Evolutionary conservation across 2,888 invertebrate species (phyloP).

Genomic region (Hypselothyrea guttata): DNA sequence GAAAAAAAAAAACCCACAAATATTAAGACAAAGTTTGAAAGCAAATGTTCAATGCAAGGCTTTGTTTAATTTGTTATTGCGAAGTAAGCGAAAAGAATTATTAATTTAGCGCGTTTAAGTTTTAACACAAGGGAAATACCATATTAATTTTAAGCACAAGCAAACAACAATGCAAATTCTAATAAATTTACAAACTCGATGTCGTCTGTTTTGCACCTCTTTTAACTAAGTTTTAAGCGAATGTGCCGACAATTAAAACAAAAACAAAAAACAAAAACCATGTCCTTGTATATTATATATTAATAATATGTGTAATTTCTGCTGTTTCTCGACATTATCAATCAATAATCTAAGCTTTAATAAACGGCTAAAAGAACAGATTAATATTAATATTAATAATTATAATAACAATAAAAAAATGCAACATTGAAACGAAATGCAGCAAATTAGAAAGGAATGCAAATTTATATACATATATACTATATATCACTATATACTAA

Average conservation of each 20-base stretch:
- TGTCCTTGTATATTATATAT: constrained; percentile 52
- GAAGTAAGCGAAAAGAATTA: constrained; percentile 9
- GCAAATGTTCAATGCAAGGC: too few relatives aligned
- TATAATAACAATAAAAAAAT: constrained; percentile 26
- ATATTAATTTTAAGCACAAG: constrained; percentile 42
- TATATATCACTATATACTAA: background rate
- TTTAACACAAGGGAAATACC: constrained; percentile 73
- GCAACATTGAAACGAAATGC: constrained; percentile 21
- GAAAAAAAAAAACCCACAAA: constrained; percentile 8
- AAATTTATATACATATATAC: constrained; percentile 17
- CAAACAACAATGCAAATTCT: constrained; percentile 44
- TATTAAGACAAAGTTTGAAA: constrained; percentile 1
- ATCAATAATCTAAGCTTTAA: too few relatives aligned
- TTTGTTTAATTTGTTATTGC: constrained; percentile 6
- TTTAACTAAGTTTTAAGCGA: constrained; percentile 30
- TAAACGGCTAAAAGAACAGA: too few relatives aligned
- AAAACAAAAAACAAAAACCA: too few relatives aligned
- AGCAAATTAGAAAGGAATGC: background rate
- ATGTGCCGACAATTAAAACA: constrained; percentile 47
- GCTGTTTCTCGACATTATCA: too few relatives aligned
- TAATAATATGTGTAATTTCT: too few relatives aligned
- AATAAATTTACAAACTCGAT: constrained; percentile 52
- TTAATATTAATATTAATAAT: constrained; percentile 11
- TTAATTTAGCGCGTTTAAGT: constrained; percentile 49
- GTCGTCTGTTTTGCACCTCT: constrained; percentile 38